Evolutionary conservation across 2,113 vertebrate species (phyloP).

Genomic region (Heptranchias perlo): DNA sequence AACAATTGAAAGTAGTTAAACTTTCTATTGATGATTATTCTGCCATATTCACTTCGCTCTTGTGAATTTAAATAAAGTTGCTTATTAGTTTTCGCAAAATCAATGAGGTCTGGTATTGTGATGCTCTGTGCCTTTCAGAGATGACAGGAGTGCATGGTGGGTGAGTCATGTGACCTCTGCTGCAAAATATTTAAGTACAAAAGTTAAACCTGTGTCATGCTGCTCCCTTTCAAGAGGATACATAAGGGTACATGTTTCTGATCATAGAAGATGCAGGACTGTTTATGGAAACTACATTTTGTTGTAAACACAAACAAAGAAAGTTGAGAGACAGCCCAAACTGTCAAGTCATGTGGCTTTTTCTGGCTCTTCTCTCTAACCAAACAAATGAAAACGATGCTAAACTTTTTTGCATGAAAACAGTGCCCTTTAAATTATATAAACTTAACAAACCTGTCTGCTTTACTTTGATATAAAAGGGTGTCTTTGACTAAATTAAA

Average conservation of each 20-base stretch:
- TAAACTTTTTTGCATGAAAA: not conserved
- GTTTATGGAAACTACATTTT: not conserved
- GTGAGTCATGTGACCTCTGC: not conserved
- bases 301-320: too few relatives aligned
- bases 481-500: not conserved
- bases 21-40: not conserved
- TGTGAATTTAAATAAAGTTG: not conserved
- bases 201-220: not conserved
- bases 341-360: not conserved
- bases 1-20: not conserved
- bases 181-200: not conserved
- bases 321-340: not conserved
- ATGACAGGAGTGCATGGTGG: not conserved
- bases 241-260: not conserved
- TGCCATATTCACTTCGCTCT: not conserved
- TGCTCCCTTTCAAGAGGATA: not conserved
- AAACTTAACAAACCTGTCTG: not conserved
- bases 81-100: not conserved
- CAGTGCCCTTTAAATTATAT: not conserved
- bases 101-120: not conserved
- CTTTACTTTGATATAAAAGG: not conserved
- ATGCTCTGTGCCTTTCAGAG: not conserved
- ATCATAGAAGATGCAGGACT: not conserved
- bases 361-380: not conserved
- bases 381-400: not conserved